phyloP scores from a whole-genome alignment of 2,888 invertebrate species.

The Incurvaria masculella region DNA sequence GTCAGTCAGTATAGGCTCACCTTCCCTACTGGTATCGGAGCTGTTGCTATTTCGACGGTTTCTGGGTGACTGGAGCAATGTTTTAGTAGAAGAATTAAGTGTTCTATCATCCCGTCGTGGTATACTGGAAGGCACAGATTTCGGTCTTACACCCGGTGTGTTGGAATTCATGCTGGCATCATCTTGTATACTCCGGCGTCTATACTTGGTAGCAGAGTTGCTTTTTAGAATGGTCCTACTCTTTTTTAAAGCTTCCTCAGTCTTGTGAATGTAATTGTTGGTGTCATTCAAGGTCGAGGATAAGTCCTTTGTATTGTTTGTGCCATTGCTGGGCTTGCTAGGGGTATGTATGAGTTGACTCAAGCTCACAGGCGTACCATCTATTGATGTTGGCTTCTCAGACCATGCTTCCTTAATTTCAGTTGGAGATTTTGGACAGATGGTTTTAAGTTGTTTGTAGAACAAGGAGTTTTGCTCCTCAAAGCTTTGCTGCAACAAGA shows the following conservation, averaged over 20 bases:
- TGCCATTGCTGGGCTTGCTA: conserved; percentile 25
- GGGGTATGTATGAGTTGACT: conserved; percentile 35
- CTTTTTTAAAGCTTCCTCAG: conserved; percentile 34
- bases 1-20: conserved; percentile 38
- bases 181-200: conserved; percentile 6
- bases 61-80: not conserved
- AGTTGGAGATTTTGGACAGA: conserved; percentile 36
- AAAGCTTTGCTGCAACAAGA: conserved; percentile 60
- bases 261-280: conserved; percentile 34
- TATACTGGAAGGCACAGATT: not conserved
- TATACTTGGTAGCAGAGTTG: conserved; percentile 12
- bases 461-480: conserved; percentile 63
- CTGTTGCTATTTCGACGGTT: not conserved
- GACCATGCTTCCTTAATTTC: conserved; percentile 40
- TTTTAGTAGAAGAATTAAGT: not conserved
- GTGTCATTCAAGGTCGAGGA: conserved; percentile 29
- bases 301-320: conserved; percentile 24
- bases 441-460: conserved; percentile 45
- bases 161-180: not conserved
- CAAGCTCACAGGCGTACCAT: conserved; percentile 40
- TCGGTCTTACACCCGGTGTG: not conserved
- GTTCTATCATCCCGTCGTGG: not conserved
- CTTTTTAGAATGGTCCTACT: conserved; percentile 28
- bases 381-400: conserved; percentile 24
- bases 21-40: conserved; percentile 19